These are phyloP conservation scores for Parazoanthus atlanticus DNA, from an alignment of 92 coral and sea anemone species.

Conservation along the genomic window DNA sequence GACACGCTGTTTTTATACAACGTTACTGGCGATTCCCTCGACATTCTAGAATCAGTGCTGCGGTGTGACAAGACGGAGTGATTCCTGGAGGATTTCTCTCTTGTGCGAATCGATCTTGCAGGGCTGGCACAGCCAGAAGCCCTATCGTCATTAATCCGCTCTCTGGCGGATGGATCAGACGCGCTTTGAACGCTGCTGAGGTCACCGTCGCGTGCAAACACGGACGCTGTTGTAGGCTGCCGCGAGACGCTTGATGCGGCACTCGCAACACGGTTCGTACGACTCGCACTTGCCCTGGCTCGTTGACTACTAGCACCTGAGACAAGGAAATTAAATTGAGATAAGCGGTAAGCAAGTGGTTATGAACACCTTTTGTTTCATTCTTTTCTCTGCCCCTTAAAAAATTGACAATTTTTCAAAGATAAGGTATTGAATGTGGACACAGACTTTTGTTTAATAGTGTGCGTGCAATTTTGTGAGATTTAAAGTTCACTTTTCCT, in stretches of 20 bases:
- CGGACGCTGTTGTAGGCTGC: constrained; percentile 10
- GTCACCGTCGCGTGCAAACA: constrained; percentile 8
- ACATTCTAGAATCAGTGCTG: not conserved
- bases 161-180: not conserved
- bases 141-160: not conserved
- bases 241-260: not conserved
- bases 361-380: not conserved
- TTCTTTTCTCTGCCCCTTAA: too few relatives aligned
- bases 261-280: not conserved
- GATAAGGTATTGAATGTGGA: too few relatives aligned
- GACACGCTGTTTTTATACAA: not conserved
- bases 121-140: not conserved
- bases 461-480: too few relatives aligned
- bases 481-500: too few relatives aligned
- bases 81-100: not conserved
- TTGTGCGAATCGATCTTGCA: not conserved
- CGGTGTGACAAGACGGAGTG: not conserved
- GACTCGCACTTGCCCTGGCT: not conserved
- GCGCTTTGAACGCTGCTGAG: constrained; percentile 36
- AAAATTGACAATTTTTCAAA: too few relatives aligned
- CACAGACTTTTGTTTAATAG: too few relatives aligned
- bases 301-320: not conserved
- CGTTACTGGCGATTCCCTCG: not conserved
- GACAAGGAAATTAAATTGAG: not conserved
- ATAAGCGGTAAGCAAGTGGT: not conserved